Conservation (phyloP, 2,888 invertebrate genomes). For the Acleris emargana region DNA sequence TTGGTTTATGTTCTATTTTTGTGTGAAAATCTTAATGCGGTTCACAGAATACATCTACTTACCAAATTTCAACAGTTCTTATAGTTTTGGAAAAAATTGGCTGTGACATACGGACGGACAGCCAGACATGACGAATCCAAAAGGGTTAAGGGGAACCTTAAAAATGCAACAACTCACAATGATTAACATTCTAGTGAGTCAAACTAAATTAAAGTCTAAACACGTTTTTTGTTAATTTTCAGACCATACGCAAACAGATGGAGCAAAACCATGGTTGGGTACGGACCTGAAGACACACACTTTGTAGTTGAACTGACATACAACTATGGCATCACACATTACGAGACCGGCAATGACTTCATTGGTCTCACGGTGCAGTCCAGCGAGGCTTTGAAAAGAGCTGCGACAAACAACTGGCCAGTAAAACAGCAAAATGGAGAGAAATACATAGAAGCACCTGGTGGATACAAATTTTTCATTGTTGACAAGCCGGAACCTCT, state of each 20-base stretch:
- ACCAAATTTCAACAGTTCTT: too few species aligned
- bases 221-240: slow-evolving; percentile 45
- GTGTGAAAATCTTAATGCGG: too few species aligned
- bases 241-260: slow-evolving; percentile 99
- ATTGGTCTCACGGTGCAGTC: slow-evolving; percentile 93
- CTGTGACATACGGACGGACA: too few species aligned
- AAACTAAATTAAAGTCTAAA: neutral
- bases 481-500: slow-evolving; percentile 87
- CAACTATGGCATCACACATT: slow-evolving; percentile 96
- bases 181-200: too few species aligned
- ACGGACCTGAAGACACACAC: slow-evolving; percentile 96
- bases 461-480: slow-evolving; percentile 95
- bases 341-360: slow-evolving; percentile 96
- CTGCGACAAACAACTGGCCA: slow-evolving; percentile 89
- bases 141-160: too few species aligned
- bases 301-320: slow-evolving; percentile 99
- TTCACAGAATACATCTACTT: too few species aligned
- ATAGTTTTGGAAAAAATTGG: too few species aligned
- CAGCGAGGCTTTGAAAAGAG: slow-evolving; percentile 89
- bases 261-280: slow-evolving; percentile 99
- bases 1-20: too few species aligned
- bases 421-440: slow-evolving; percentile 84
- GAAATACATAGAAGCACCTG: slow-evolving; percentile 91
- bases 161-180: neutral
- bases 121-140: too few species aligned